phyloP scores from a whole-genome alignment of 2,888 invertebrate genomes.

The Baronia brevicornis region DNA sequence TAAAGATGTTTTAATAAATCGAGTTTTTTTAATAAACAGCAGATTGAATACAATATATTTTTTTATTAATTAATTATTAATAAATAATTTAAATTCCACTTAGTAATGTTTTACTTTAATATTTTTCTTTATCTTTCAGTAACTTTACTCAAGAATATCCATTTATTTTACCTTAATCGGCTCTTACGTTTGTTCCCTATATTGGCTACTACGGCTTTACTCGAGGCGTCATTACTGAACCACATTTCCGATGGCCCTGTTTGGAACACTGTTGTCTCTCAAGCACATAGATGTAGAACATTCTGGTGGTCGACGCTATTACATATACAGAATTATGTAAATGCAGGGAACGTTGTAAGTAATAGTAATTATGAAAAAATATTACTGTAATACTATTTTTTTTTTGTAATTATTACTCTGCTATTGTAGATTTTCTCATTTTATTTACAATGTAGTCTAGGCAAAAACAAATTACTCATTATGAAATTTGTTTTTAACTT shows the following conservation, averaged over 20 bases:
- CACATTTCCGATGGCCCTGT: conserved; percentile 42
- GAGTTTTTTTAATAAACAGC: too few species aligned
- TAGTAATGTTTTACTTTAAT: too few species aligned
- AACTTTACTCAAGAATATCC: conserved; percentile 38
- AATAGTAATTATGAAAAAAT: background rate
- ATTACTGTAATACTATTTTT: too few species aligned
- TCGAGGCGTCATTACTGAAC: conserved; percentile 39
- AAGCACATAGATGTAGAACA: conserved; percentile 34
- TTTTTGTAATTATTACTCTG: too few species aligned
- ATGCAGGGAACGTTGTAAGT: conserved; percentile 31
- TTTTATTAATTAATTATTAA: background rate
- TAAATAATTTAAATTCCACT: background rate
- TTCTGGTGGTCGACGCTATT: conserved; percentile 53
- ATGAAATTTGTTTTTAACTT: too few species aligned
- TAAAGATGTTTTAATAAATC: too few species aligned
- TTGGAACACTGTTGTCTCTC: conserved; percentile 24
- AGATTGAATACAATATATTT: background rate
- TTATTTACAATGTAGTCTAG: too few species aligned
- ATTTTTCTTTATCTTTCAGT: conserved; percentile 25
- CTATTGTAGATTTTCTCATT: too few species aligned
- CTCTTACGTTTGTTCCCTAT: conserved; percentile 47
- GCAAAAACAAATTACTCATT: too few species aligned
- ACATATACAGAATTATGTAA: conserved; percentile 46
- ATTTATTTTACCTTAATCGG: conserved; percentile 48
- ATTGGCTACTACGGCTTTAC: conserved; percentile 35